Conservation (phyloP, 2,797 vertebrate genomes). For the Chromis chromis region DNA sequence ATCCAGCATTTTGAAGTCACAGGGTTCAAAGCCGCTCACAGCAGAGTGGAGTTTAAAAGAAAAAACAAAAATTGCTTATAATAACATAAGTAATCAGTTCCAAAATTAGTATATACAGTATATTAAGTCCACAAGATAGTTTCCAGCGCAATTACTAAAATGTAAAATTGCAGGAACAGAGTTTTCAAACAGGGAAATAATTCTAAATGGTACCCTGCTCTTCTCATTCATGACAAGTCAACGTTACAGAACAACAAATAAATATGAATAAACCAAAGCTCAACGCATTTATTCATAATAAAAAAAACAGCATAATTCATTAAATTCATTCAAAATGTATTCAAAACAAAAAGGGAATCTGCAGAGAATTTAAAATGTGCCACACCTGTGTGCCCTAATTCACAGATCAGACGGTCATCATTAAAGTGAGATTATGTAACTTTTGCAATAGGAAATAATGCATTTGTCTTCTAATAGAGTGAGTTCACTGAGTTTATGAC, state of each 20-base stretch:
- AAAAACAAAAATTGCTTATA: neutral
- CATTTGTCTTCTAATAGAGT: neutral
- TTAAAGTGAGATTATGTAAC: neutral
- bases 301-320: neutral
- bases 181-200: neutral
- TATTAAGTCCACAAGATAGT: no score
- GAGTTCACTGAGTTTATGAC: neutral
- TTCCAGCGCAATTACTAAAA: no score
- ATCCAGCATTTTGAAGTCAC: neutral
- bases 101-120: no score
- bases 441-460: no score
- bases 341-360: neutral
- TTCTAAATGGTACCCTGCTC: neutral
- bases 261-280: no score
- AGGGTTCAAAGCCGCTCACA: neutral
- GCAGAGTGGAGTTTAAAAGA: neutral
- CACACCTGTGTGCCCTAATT: neutral
- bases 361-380: neutral
- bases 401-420: no score
- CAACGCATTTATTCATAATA: constrained; percentile 21
- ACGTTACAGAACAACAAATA: no score
- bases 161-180: no score
- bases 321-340: no score
- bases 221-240: no score
- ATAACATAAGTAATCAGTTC: neutral